A percentile compares a stretch with the other conserved stretches of the same genome.
Conservation (phyloP, 1,140 invertebrate genomes). For the Rhagoletis zephyria region DNA sequence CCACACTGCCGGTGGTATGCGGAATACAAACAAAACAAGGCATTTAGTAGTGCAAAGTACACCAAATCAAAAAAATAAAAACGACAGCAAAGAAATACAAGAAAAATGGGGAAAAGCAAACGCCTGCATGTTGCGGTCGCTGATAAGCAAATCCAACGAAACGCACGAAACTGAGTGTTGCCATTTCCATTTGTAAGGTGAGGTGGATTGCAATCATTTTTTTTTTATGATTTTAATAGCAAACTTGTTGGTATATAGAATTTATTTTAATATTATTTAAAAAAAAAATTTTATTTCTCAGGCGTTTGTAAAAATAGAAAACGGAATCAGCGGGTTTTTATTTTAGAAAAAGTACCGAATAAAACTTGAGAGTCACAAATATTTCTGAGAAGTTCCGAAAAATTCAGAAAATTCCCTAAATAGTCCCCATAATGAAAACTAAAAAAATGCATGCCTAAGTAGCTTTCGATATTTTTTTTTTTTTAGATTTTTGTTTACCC, state of each 20-base stretch:
- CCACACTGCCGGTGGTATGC: background rate
- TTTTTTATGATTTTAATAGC: background rate
- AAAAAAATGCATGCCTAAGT: too few species aligned
- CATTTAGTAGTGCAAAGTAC: background rate
- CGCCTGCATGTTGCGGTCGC: constrained; percentile 45
- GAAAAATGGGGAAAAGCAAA: background rate
- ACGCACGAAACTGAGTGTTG: background rate
- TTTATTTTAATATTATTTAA: background rate
- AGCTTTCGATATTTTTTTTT: too few species aligned
- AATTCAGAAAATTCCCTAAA: background rate
- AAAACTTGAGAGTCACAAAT: background rate
- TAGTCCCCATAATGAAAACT: too few species aligned
- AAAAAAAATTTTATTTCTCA: too few species aligned
- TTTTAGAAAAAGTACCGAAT: too few species aligned
- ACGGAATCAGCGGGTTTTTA: too few species aligned
- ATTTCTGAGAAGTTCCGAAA: background rate
- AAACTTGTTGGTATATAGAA: background rate
- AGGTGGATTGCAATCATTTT: background rate
- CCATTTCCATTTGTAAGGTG: background rate
- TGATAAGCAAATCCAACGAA: constrained; percentile 42
- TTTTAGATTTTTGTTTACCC: too few species aligned
- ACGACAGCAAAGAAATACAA: background rate
- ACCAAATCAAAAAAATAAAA: background rate
- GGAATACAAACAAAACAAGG: constrained; percentile 12
- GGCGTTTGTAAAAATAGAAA: too few species aligned